Evolutionary conservation across 2,888 invertebrate species (phyloP), one percentile per base, ranked within the genome.

Genomic region (Fissipunctia ypsillon): DNA sequence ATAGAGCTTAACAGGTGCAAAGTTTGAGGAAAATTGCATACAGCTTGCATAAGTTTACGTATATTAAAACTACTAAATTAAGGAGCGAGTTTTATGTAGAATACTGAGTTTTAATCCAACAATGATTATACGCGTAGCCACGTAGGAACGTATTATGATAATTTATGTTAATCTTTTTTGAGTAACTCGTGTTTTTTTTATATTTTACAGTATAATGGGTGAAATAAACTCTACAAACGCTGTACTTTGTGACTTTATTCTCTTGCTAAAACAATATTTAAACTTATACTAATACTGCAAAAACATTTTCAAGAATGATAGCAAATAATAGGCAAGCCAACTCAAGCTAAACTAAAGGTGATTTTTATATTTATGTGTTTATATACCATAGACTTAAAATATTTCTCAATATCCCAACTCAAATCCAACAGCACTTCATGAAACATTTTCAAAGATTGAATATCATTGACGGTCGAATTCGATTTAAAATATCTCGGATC

Each of bases 51-150:
- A 90, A 80, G 87, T 86, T 86, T 84, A 81, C 81, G 87, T 88
- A 85, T 86, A 87, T 88, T 88, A 90, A 93, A 92, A 92, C 89
- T 90, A 88, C 86, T 90, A 92, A 91, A 92, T 92, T 90, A 89
- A 84, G 87, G 83, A 74, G 76, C 28, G 72, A 81, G 78, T 87
- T 87, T 83, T 85, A 75, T 80, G 71, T 77, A 68, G 80, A 76
- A 81, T 76, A 81, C 81, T 59, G 66, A 88, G 71, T 83, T 84
- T 73, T 66, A 69, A 68, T 63, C 65, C 25, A 69, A 85, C 57
- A 76, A 77, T 68, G 35, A 68, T 70, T 68, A 74, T 76, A 59
- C 45, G 22, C 22, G 66, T 52, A 72, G 7, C 60, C 41, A 56
- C 66, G 48, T 73, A 41, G 60, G 56, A 69, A 57, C 12, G 9